Conservation (phyloP, 1,140 invertebrate species). For the Diploscapter pachys region DNA sequence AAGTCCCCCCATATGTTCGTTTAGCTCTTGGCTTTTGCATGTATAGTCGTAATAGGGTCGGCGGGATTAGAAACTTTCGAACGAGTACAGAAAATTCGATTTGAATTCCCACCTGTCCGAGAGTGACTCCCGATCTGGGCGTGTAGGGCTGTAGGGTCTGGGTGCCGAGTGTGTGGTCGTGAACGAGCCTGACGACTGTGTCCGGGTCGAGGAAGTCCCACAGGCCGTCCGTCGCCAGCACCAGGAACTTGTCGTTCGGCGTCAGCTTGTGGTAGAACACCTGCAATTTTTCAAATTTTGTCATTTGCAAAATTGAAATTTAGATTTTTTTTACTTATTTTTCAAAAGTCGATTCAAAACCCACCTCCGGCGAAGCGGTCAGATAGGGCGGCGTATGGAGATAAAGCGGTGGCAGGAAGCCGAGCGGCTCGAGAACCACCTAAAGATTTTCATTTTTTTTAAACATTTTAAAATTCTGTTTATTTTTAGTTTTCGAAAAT, state of each 20-base stretch:
- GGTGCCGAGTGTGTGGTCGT: slow-evolving; percentile 51
- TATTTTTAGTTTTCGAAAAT: too few species aligned
- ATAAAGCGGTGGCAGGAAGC: slow-evolving; percentile 63
- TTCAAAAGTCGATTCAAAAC: too few species aligned
- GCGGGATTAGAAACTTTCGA: too few species aligned
- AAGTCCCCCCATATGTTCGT: too few species aligned
- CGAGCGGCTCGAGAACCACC: slow-evolving; percentile 68
- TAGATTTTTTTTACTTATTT: too few species aligned
- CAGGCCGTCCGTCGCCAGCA: slow-evolving; percentile 92
- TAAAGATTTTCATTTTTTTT: slow-evolving; percentile 59
- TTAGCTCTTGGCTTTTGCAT: too few species aligned
- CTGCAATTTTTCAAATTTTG: too few species aligned
- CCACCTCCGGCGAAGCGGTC: slow-evolving; percentile 3
- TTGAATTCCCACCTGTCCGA: slow-evolving; percentile 39
- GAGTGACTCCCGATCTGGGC: slow-evolving; percentile 36
- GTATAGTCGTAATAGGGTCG: too few species aligned
- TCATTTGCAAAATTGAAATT: too few species aligned
- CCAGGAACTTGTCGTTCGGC: slow-evolving; percentile 84
- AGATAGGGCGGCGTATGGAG: slow-evolving; percentile 79
- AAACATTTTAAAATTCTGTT: too few species aligned
- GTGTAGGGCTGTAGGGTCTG: slow-evolving; percentile 49
- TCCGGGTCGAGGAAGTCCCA: slow-evolving; percentile 79
- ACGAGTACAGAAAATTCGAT: too few species aligned
- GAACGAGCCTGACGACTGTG: slow-evolving; percentile 54
- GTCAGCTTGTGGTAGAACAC: slow-evolving; percentile 74